phyloP scores from a whole-genome alignment of 2,797 vertebrate species.

The Alfaro cultratus region DNA sequence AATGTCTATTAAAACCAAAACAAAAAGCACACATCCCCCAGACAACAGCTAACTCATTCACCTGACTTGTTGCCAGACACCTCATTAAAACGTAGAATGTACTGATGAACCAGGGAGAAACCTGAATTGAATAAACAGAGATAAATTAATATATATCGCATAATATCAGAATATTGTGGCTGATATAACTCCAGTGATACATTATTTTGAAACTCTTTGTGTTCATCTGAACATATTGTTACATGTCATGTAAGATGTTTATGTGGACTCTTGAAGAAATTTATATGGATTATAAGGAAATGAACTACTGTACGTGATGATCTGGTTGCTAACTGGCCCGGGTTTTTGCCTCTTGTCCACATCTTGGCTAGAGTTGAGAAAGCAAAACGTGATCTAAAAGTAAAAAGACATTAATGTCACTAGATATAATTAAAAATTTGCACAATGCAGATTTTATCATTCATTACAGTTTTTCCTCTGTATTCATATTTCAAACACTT shows the following conservation, averaged over 20 bases:
- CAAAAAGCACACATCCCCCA: constrained; percentile 7
- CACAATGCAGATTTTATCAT: background rate
- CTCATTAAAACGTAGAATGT: constrained; percentile 78
- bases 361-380: constrained; percentile 56
- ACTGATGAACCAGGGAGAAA: constrained; percentile 75
- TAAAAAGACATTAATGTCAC: constrained; percentile 11
- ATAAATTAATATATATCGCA: constrained; percentile 18
- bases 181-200: background rate
- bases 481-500: background rate
- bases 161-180: background rate
- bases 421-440: background rate
- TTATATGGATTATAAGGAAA: background rate
- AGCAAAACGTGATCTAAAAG: constrained; percentile 42
- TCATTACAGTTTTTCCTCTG: background rate
- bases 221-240: background rate
- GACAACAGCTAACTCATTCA: constrained; percentile 39
- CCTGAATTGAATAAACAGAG: constrained; percentile 36
- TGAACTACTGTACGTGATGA: constrained; percentile 61
- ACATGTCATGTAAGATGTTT: background rate
- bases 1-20: constrained; percentile 4
- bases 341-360: constrained; percentile 68
- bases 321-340: constrained; percentile 40
- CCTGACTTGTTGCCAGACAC: constrained; percentile 77
- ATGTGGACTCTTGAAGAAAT: background rate
- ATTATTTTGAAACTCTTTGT: background rate